Evolutionary conservation across 2,113 vertebrate species (phyloP).

Genomic region (Campylomormyrus numenius): DNA sequence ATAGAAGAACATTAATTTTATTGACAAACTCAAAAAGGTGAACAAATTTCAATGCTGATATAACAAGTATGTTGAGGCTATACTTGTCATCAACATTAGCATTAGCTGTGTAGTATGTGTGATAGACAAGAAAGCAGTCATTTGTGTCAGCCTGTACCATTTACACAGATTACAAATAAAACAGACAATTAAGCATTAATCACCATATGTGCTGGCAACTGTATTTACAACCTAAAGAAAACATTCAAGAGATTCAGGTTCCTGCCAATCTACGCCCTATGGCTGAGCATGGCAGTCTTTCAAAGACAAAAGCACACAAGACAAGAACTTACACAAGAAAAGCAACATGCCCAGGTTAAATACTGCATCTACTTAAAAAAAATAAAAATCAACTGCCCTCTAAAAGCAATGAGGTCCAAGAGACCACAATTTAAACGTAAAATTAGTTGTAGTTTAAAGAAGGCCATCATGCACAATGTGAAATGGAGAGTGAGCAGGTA

Average conservation of each 20-base stretch:
- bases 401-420: background rate
- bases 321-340: background rate
- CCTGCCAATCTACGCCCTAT: background rate
- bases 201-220: background rate
- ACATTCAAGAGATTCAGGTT: constrained; percentile 11
- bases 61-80: background rate
- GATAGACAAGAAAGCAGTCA: background rate
- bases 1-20: background rate
- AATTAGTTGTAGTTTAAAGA: background rate
- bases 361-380: background rate
- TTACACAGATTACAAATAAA: background rate
- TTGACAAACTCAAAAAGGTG: background rate
- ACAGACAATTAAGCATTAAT: background rate
- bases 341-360: background rate
- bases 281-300: background rate
- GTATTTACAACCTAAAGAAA: constrained; percentile 3
- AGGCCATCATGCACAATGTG: background rate
- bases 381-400: background rate
- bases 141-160: background rate
- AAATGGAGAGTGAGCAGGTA: background rate
- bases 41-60: background rate
- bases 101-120: background rate
- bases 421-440: background rate
- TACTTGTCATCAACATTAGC: background rate
- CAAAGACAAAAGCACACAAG: background rate